These are phyloP conservation scores for Lateolabrax maculatus DNA, from an alignment of 2,797 vertebrate species.

Conservation along the genomic window DNA sequence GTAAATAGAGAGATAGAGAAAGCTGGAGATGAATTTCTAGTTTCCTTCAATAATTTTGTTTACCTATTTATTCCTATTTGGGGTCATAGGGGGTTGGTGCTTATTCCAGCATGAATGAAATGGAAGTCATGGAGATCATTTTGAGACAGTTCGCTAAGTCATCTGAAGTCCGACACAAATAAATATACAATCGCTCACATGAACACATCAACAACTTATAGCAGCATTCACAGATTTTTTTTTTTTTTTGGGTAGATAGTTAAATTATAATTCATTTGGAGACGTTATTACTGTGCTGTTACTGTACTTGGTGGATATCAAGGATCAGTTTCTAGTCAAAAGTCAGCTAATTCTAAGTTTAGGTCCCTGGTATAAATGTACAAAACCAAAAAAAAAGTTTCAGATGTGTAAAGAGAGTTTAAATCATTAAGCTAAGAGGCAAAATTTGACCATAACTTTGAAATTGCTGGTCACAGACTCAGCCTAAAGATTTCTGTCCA, in stretches of 20 bases:
- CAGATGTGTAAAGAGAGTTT: not conserved
- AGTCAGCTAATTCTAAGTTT: not conserved
- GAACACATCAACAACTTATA: not conserved
- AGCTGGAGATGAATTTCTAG: not conserved
- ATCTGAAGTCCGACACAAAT: not conserved
- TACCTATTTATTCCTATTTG: conserved; percentile 10
- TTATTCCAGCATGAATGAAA: conserved; percentile 1
- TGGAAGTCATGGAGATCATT: not conserved
- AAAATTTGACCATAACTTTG: not conserved
- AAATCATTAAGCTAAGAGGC: not conserved
- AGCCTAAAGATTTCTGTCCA: not conserved
- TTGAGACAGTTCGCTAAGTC: not conserved
- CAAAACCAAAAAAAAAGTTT: not conserved
- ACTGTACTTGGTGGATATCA: not conserved
- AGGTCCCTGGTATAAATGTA: not conserved
- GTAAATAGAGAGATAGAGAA: conserved; percentile 28
- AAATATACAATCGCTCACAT: not conserved
- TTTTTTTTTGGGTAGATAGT: too few relatives aligned
- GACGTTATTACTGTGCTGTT: too few relatives aligned
- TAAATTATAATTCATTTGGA: too few relatives aligned
- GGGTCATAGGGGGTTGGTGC: not conserved
- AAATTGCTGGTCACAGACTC: not conserved
- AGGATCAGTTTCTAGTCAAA: not conserved
- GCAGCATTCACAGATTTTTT: not conserved
- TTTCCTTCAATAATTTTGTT: conserved; percentile 27